Evolutionary conservation across 2,888 invertebrate species (phyloP).

Genomic region (Drosophila longiperda): DNA sequence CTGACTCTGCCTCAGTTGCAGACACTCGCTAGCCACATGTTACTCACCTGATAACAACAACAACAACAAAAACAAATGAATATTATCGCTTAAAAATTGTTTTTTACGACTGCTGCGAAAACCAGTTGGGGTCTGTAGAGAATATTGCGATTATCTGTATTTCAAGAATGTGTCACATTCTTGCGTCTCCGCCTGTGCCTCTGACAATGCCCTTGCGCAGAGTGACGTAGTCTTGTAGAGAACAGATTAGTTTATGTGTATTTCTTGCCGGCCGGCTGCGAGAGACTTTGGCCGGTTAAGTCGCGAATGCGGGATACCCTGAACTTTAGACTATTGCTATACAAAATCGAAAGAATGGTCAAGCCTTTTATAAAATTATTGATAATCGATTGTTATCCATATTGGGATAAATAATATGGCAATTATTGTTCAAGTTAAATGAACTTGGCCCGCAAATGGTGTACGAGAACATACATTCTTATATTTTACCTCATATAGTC

Average conservation of each 20-base stretch:
- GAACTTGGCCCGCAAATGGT: too few species aligned
- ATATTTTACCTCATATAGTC: too few species aligned
- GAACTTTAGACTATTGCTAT: background rate
- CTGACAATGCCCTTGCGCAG: background rate
- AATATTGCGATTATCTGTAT: conserved; percentile 32
- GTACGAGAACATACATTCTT: too few species aligned
- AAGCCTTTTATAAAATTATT: background rate
- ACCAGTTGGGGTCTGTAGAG: conserved; percentile 45
- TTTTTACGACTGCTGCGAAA: conserved; percentile 45
- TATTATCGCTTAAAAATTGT: conserved; percentile 49
- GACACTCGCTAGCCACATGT: conserved; percentile 72
- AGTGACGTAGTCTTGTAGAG: conserved; percentile 61
- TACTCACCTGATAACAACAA: conserved; percentile 64
- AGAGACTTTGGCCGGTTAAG: conserved; percentile 66
- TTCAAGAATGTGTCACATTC: conserved; percentile 70
- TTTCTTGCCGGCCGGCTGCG: conserved; percentile 60
- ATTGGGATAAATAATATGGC: too few species aligned
- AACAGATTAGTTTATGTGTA: conserved; percentile 63
- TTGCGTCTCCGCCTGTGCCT: conserved; percentile 35
- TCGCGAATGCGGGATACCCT: background rate
- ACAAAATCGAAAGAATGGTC: background rate
- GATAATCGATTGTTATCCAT: too few species aligned
- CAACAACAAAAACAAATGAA: conserved; percentile 14
- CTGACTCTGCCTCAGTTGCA: conserved; percentile 49
- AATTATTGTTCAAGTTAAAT: too few species aligned